These are phyloP conservation scores for Xiphorhynchus erythropygius DNA, from an alignment of 2,797 vertebrate genomes.

Conservation along the genomic window DNA sequence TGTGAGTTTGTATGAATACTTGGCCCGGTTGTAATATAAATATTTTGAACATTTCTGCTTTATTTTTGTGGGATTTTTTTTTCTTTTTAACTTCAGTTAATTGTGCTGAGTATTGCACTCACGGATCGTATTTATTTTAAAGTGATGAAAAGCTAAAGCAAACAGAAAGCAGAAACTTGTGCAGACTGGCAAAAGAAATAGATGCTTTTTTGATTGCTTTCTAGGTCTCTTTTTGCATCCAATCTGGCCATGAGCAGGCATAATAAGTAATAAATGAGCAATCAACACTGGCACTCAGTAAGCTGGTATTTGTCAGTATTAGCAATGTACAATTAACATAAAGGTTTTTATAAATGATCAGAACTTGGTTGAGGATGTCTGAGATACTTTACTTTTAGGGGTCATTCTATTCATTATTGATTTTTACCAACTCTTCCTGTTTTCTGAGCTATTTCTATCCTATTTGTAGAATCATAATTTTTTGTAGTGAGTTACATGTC, in stretches of 20 bases:
- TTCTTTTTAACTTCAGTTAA: background rate
- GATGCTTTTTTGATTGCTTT: background rate
- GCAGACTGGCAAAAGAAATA: background rate
- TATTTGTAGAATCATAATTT: background rate
- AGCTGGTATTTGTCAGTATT: background rate
- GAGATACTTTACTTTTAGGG: background rate
- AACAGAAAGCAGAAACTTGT: accelerated
- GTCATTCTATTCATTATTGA: background rate
- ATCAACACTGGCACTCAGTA: background rate
- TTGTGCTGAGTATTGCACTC: background rate
- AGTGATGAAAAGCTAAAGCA: background rate
- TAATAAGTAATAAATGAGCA: background rate
- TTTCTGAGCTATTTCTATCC: background rate
- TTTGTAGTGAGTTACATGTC: background rate
- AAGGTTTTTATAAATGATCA: accelerated
- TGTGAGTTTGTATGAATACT: background rate
- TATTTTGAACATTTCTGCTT: background rate
- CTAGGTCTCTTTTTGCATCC: background rate
- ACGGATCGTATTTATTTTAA: background rate
- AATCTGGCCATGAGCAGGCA: background rate
- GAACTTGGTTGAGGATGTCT: background rate
- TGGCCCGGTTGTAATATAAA: background rate
- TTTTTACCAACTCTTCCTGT: background rate
- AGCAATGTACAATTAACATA: background rate
- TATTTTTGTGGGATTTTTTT: background rate